Conservation (phyloP, 2,888 invertebrate species). For the Quadroppia sp. region DNA sequence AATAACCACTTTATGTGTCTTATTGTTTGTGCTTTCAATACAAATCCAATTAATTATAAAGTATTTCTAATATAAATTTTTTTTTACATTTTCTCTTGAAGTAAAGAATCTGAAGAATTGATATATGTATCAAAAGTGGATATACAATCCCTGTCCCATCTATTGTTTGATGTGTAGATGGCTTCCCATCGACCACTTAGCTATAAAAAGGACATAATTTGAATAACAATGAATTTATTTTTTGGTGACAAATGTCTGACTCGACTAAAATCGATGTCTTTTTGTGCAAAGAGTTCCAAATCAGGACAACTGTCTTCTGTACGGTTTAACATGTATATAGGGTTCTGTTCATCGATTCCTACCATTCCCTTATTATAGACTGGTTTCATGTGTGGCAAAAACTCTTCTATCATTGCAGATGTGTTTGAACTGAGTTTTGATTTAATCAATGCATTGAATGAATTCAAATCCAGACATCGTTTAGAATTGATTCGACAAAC, state of each 20-base stretch:
- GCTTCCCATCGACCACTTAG: conserved; percentile 17
- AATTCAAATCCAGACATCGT: no score
- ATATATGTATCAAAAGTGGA: background rate
- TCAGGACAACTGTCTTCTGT: conserved; percentile 5
- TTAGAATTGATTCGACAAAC: no score
- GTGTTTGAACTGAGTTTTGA: no score
- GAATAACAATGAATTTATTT: background rate
- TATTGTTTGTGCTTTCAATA: conserved; percentile 2
- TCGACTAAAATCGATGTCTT: background rate
- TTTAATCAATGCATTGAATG: background rate
- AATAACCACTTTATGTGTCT: conserved; percentile 4
- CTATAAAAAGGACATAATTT: background rate
- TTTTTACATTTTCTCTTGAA: background rate
- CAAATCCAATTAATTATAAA: background rate
- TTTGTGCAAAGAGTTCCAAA: background rate
- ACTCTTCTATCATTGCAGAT: no score
- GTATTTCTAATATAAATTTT: no score
- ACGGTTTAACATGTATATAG: no score
- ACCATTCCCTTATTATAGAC: no score
- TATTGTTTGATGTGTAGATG: background rate
- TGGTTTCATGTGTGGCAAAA: no score
- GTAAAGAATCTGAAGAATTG: background rate
- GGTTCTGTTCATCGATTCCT: no score
- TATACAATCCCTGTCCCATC: conserved; percentile 13
- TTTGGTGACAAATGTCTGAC: background rate